Evolutionary conservation across 2,888 invertebrate genomes (phyloP).

Genomic region (Mimas tiliae): DNA sequence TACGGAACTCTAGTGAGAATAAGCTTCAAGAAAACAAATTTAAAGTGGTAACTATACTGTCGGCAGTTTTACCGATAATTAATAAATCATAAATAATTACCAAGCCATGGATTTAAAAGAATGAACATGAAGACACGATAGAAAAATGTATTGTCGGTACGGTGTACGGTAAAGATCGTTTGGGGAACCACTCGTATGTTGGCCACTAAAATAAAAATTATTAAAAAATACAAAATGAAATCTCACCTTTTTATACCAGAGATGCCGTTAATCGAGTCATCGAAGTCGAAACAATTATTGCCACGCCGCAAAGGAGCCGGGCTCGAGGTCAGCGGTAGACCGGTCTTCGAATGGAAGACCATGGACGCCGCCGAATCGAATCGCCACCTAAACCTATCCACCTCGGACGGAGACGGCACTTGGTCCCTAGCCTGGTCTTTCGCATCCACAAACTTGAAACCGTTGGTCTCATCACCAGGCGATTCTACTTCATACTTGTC

Average conservation of each 20-base stretch:
- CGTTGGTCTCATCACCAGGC: slow-evolving; percentile 52
- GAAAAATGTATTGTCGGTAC: too few relatives aligned
- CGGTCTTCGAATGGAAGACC: slow-evolving; percentile 93
- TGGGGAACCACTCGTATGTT: too few relatives aligned
- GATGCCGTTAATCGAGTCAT: slow-evolving; percentile 90
- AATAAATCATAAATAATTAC: too few relatives aligned
- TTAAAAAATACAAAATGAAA: slow-evolving; percentile 10
- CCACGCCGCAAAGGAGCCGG: slow-evolving; percentile 93
- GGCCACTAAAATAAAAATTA: background rate
- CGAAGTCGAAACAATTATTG: slow-evolving; percentile 92
- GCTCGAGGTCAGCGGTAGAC: slow-evolving; percentile 93
- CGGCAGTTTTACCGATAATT: too few relatives aligned
- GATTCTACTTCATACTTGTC: slow-evolving; percentile 62
- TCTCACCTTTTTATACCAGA: slow-evolving; percentile 92
- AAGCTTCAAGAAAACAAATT: too few relatives aligned
- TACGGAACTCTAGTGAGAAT: too few relatives aligned
- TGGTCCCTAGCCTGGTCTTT: slow-evolving; percentile 64
- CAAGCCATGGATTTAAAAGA: too few relatives aligned
- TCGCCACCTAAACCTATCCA: slow-evolving; percentile 89
- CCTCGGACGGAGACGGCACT: slow-evolving; percentile 89
- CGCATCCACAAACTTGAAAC: slow-evolving; percentile 60
- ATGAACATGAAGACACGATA: too few relatives aligned
- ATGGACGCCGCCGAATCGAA: slow-evolving; percentile 92
- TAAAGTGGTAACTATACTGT: too few relatives aligned
- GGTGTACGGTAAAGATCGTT: too few relatives aligned